phyloP scores from a whole-genome alignment of 1,140 invertebrate genomes.

The Apis dorsata region DNA sequence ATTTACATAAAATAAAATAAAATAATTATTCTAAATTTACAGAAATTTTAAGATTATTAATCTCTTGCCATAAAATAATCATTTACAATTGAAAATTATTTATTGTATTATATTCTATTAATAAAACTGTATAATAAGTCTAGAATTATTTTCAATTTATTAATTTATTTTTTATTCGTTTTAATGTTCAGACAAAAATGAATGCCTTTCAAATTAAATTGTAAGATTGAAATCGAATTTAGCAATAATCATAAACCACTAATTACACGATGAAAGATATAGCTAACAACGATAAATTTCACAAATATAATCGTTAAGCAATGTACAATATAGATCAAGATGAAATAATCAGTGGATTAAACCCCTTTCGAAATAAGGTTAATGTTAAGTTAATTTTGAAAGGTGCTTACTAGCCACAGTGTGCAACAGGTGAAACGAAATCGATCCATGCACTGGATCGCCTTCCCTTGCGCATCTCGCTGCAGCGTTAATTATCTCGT shows the following conservation, averaged over 20 bases:
- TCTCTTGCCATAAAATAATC: no score
- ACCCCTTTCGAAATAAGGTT: constrained; percentile 25
- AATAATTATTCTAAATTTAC: no score
- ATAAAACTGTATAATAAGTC: no score
- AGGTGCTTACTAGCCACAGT: constrained; percentile 65
- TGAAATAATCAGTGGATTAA: not conserved
- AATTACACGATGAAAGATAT: not conserved
- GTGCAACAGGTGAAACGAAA: constrained; percentile 72
- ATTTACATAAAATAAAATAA: no score
- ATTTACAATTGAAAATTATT: no score
- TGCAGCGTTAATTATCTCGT: constrained; percentile 71
- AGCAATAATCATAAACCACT: not conserved
- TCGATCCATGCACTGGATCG: constrained; percentile 69
- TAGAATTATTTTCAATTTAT: no score
- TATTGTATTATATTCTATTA: no score
- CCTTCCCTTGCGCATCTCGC: constrained; percentile 74
- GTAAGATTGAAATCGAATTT: no score
- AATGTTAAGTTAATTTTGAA: constrained; percentile 27
- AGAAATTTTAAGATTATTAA: no score
- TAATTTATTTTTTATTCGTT: no score
- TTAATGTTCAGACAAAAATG: no score
- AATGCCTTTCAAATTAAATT: no score
- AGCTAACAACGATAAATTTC: not conserved
- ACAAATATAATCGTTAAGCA: not conserved
- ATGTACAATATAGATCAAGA: not conserved